Evolutionary conservation across 1,140 invertebrate genomes (phyloP).

Genomic region (Nephotettix cincticeps): DNA sequence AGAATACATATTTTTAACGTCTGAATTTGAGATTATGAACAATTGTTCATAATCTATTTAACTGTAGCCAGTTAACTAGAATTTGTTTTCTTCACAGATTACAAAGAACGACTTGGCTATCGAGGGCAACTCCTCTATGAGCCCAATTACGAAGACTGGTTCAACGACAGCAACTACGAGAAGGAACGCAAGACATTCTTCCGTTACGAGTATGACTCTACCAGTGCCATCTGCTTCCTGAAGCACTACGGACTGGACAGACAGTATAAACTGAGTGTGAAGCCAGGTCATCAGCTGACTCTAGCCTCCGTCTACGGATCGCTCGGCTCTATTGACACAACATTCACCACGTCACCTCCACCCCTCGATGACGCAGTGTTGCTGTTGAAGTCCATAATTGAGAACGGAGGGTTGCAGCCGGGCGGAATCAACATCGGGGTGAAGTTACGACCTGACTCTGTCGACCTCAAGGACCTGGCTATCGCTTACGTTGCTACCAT

Average conservation of each 20-base stretch:
- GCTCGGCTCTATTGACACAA: slow-evolving; percentile 53
- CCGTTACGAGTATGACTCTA: slow-evolving; percentile 61
- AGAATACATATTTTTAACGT: no score
- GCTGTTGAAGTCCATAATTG: slow-evolving; percentile 58
- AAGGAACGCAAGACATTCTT: slow-evolving; percentile 34
- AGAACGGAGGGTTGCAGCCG: slow-evolving; percentile 57
- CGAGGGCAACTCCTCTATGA: slow-evolving; percentile 61
- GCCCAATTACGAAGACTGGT: slow-evolving; percentile 38
- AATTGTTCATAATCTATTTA: no score
- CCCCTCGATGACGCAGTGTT: slow-evolving; percentile 51
- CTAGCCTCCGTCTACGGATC: slow-evolving; percentile 53
- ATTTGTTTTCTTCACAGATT: slow-evolving; percentile 53
- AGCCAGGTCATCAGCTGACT: slow-evolving; percentile 57
- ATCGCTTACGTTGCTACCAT: slow-evolving; percentile 57
- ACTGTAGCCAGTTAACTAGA: no score
- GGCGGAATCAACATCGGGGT: slow-evolving; percentile 62
- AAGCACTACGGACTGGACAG: slow-evolving; percentile 61
- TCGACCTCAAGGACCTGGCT: slow-evolving; percentile 56
- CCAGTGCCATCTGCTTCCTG: slow-evolving; percentile 62
- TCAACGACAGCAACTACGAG: not conserved
- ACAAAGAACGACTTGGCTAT: slow-evolving; percentile 63
- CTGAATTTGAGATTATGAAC: no score
- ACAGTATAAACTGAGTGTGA: slow-evolving; percentile 61
- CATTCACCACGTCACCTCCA: slow-evolving; percentile 52
- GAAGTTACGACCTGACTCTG: slow-evolving; percentile 52